phyloP scores from a whole-genome alignment of 1,140 invertebrate species.

The Cephus cinctus region DNA sequence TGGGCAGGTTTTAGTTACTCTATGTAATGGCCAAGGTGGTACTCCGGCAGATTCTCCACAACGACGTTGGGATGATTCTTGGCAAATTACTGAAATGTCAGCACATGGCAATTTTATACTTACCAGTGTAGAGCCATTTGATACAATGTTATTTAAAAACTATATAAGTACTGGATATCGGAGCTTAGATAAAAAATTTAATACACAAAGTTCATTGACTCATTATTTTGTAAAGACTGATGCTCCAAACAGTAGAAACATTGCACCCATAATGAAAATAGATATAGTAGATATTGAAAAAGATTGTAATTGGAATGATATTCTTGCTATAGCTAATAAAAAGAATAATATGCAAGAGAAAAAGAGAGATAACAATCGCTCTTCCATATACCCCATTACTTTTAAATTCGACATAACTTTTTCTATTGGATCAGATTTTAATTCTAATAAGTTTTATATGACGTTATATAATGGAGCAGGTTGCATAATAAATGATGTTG shows the following conservation, averaged over 20 bases:
- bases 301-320: constrained; percentile 21
- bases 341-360: background rate
- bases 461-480: constrained; percentile 44
- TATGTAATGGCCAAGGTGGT: constrained; percentile 67
- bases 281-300: constrained; percentile 8
- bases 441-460: constrained; percentile 32
- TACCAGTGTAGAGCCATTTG: constrained; percentile 50
- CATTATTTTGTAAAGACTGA: constrained; percentile 50
- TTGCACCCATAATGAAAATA: constrained; percentile 19
- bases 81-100: constrained; percentile 65
- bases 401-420: constrained; percentile 50
- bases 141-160: constrained; percentile 36
- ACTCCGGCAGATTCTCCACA: constrained; percentile 54
- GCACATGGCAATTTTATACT: constrained; percentile 56
- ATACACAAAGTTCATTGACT: constrained; percentile 52
- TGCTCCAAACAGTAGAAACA: constrained; percentile 18
- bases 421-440: constrained; percentile 25
- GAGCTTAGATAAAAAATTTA: constrained; percentile 60
- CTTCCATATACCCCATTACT: constrained; percentile 28
- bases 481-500: constrained; percentile 40
- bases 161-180: constrained; percentile 58
- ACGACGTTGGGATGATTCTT: constrained; percentile 63
- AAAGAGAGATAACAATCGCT: no score
- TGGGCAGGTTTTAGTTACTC: constrained; percentile 56
- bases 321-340: constrained; percentile 1